These are phyloP conservation scores for Drosophila ogumai DNA, from an alignment of 1,140 invertebrate species.

Conservation along the genomic window DNA sequence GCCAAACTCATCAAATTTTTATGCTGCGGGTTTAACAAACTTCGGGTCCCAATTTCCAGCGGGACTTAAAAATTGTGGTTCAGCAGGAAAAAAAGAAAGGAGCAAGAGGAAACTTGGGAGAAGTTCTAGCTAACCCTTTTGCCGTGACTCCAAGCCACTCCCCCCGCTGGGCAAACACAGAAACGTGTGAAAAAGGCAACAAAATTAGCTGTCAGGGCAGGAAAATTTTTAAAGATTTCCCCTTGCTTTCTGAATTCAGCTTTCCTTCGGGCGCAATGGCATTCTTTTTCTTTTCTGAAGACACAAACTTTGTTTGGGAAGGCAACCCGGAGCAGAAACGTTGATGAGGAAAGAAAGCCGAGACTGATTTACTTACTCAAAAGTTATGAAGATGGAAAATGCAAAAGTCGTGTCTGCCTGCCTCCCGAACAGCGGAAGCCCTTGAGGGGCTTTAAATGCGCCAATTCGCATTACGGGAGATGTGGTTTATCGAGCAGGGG, in stretches of 20 bases:
- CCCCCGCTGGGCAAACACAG: slow-evolving; percentile 56
- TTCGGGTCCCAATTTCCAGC: slow-evolving; percentile 52
- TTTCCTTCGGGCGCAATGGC: slow-evolving; percentile 33
- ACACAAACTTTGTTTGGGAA: slow-evolving; percentile 13
- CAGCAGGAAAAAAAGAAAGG: slow-evolving; percentile 1
- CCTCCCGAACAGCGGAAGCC: neutral
- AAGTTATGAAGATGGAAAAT: slow-evolving; percentile 79
- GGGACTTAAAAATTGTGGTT: slow-evolving; percentile 71
- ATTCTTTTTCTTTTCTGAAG: slow-evolving; percentile 34
- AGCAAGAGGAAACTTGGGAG: slow-evolving; percentile 43
- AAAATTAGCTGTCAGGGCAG: slow-evolving; percentile 70
- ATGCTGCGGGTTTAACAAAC: slow-evolving; percentile 76
- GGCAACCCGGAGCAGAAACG: slow-evolving; percentile 1
- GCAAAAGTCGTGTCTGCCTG: slow-evolving; percentile 77
- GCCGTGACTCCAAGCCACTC: slow-evolving; percentile 30
- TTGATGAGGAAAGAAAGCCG: slow-evolving; percentile 32
- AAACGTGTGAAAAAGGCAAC: slow-evolving; percentile 80
- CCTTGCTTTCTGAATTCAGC: slow-evolving; percentile 4
- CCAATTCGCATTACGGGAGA: slow-evolving; percentile 5
- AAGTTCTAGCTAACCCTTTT: slow-evolving; percentile 60
- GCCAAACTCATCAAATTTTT: slow-evolving; percentile 84
- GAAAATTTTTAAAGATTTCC: slow-evolving; percentile 53
- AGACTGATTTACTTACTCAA: slow-evolving; percentile 60
- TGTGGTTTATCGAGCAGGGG: neutral
- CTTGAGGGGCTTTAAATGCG: slow-evolving; percentile 21